Evolutionary conservation across 2,888 invertebrate species (phyloP), one percentile per base, ranked within the genome.

Genomic region (Lampropteryx suffumata): DNA sequence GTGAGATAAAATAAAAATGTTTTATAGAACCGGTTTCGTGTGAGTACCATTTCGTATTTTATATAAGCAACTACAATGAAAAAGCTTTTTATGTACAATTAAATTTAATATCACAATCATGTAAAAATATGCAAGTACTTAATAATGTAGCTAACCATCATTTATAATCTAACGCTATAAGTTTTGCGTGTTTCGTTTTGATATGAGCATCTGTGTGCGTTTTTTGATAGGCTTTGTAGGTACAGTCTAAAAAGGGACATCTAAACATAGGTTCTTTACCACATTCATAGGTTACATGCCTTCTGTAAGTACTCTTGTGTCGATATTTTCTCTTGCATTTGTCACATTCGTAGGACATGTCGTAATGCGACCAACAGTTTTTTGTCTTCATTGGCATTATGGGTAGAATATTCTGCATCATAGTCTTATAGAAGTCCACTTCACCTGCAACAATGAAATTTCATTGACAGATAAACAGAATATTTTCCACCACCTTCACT

Each of bases 291-390:
- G 93, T 93, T 42, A 93, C 83, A 72, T 95, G 95, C 67, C 95
- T 92, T 70, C 93, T 91, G 66, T 95, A 92, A 14, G 94, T 94
- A 64, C 93, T 94, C 81, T 94, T 94, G 84, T 94, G 94, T 61
- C 94, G 93, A 80, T 95, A 95, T 65, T 93, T 93, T 75, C 94
- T 92, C 71, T 93, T 92, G 76, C 95, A 95, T 62, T 92, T 92
- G 56, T 92, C 91, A 74, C 95, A 93, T 63, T 92, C 90, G 55
- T 81, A 90, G 45, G 80, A 79, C 73, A 83, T 81, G 58, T 89
- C 87, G 62, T 84, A 89, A 41, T 84, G 85, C 4, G 88, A 82
- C 88, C 90, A 89, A 68, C 80, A 90, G 67, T 87, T 88, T 79
- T 90, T 90, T 57, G 87, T 86, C 81, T 90, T 90, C 83, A 89